Evolutionary conservation across 2,113 vertebrate genomes (phyloP).

Genomic region (Carassius carassius): DNA sequence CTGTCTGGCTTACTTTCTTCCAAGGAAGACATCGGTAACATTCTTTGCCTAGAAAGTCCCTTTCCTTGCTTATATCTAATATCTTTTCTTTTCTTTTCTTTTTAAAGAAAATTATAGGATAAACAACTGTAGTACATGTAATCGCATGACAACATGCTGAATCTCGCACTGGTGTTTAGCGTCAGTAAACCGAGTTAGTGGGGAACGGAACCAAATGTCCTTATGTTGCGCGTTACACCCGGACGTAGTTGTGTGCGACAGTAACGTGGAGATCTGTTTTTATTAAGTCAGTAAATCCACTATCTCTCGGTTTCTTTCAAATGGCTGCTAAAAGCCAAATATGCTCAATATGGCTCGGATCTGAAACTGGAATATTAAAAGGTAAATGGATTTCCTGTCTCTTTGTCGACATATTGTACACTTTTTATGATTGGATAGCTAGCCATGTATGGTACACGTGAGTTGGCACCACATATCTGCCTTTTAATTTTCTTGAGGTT

Average conservation of each 20-base stretch:
- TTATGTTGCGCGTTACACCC: neutral
- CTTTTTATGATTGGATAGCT: neutral
- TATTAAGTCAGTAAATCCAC: neutral
- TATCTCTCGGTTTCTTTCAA: neutral
- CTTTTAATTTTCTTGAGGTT: neutral
- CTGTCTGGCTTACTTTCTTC: too few relatives aligned
- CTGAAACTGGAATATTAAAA: constrained; percentile 87
- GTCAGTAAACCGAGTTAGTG: neutral
- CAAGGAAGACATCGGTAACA: too few relatives aligned
- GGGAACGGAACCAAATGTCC: constrained; percentile 23
- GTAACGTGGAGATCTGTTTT: constrained; percentile 40
- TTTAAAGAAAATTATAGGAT: too few relatives aligned
- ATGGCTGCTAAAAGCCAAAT: constrained; percentile 72
- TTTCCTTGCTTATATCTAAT: neutral
- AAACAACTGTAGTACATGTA: neutral
- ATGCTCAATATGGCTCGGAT: constrained; percentile 82
- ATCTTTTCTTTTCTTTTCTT: neutral
- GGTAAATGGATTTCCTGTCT: constrained; percentile 59
- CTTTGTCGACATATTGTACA: neutral
- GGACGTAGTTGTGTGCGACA: constrained; percentile 11
- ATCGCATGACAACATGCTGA: neutral
- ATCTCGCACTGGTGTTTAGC: neutral
- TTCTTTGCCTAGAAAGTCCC: neutral
- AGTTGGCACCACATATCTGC: neutral
- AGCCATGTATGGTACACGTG: constrained; percentile 25